Evolutionary conservation across 2,888 invertebrate genomes (phyloP).

Genomic region (Stegana nigrithorax): DNA sequence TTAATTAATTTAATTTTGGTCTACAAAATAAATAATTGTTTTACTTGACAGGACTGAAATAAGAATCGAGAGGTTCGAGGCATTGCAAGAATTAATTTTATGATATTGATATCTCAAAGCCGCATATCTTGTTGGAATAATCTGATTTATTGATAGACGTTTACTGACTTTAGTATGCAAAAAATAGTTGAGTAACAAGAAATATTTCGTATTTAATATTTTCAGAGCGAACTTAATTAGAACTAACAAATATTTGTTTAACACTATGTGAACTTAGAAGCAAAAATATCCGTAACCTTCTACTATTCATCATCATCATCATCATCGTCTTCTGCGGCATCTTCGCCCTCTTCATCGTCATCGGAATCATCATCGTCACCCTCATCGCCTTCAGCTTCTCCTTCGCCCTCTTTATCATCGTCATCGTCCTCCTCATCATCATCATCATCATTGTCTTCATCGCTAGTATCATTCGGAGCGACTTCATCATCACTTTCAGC

Average conservation of each 20-base stretch:
- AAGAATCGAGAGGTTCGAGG: too few relatives aligned
- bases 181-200: neutral
- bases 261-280: neutral
- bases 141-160: too few relatives aligned
- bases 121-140: too few relatives aligned
- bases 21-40: too few relatives aligned
- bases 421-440: constrained; percentile 38
- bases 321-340: constrained; percentile 43
- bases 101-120: too few relatives aligned
- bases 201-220: neutral
- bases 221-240: too few relatives aligned
- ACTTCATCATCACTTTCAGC: constrained; percentile 38
- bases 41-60: too few relatives aligned
- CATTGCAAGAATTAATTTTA: too few relatives aligned
- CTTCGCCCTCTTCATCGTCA: constrained; percentile 39
- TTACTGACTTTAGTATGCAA: too few relatives aligned
- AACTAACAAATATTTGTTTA: too few relatives aligned
- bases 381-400: constrained; percentile 44
- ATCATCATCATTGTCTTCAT: constrained; percentile 37
- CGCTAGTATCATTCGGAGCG: constrained; percentile 33
- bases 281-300: too few relatives aligned
- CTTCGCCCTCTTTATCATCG: constrained; percentile 48
- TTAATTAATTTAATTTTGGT: too few relatives aligned
- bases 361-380: constrained; percentile 35
- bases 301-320: constrained; percentile 42